Base-by-base conservation (phyloP, 2,888 invertebrate species). In the Allophyes oxyacanthae region DNA sequence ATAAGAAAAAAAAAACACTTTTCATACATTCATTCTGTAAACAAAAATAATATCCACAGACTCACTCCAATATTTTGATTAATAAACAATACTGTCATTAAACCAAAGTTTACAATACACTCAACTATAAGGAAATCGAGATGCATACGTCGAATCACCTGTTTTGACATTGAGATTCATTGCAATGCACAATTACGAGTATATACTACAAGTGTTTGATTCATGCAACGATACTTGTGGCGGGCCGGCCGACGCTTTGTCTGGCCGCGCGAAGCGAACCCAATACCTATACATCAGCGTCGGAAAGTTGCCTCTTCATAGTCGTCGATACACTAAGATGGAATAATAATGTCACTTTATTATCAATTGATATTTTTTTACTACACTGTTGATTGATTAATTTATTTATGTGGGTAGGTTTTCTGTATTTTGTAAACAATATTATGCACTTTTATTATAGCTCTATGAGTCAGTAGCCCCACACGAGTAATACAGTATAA, bases 81-180 rank as follows among this genome's bases (percentile, higher is more conserved):
- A 13, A 34, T 36, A 36, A 60, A 30, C 64, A 70, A 60, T 71
- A 44, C 50, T 70, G 66, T 69, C 57, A 46, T 72, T 66, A 63
- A 61, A 41, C 46, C 55, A 64, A 62, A 68, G 64, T 72, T 71
- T 59, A 68, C 59, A 57, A 51, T 64, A 60, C 60, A 57, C 66
- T 53, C 45, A 59, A 61, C 51, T 34, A 56, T 74, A 77, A 77
- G 76, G 75, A 75, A 75, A 68, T 64, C 53, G 55, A 58, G 42
- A 34, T 42, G 41, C 46, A 56, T 61, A 46, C 10, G 20, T 72
- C 64, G 72, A 75, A 78, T 73, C 82, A 86, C 82, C 80, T 83
- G 84, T 78, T 79, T 72, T 79, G 83, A 79, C 83, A 86, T 86
- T 87, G 81, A 72, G 73, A 53, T 69, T 70, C 75, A 77, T 65